Evolutionary conservation across 2,797 vertebrate genomes (phyloP).

Genomic region (Xiphorhynchus erythropygius): DNA sequence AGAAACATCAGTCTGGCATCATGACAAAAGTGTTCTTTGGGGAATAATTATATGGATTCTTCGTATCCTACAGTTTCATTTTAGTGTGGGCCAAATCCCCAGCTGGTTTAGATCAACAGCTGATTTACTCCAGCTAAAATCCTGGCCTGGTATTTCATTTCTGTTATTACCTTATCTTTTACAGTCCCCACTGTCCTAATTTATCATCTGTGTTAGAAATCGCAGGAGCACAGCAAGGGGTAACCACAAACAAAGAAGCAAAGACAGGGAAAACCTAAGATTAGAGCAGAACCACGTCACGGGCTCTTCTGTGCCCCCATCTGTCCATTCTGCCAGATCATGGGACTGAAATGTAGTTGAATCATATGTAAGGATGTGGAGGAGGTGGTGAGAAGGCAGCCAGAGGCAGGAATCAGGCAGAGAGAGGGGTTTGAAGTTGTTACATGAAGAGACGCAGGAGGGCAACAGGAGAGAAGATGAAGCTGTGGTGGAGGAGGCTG

Average conservation of each 20-base stretch:
- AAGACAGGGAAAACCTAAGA: background rate
- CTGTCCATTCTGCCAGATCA: background rate
- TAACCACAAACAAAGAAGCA: conserved; percentile 34
- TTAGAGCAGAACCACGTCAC: background rate
- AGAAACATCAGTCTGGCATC: conserved; percentile 66
- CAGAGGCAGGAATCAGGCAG: background rate
- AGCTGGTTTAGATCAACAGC: conserved; percentile 65
- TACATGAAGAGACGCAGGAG: background rate
- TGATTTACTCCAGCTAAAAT: conserved; percentile 69
- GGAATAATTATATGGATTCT: conserved; percentile 66
- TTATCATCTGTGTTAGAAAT: conserved; percentile 42
- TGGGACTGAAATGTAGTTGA: background rate
- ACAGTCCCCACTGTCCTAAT: conserved; percentile 58
- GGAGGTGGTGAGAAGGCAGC: background rate
- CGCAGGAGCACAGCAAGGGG: background rate
- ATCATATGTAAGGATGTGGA: background rate
- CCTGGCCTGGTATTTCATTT: conserved; percentile 60
- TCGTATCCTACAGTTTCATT: conserved; percentile 60
- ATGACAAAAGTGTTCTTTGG: conserved; percentile 56
- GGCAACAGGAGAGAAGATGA: background rate
- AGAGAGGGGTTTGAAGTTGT: background rate
- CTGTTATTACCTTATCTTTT: conserved; percentile 69
- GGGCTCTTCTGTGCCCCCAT: background rate
- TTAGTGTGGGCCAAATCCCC: conserved; percentile 65
- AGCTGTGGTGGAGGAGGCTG: background rate